These are phyloP conservation scores for Hycleus cichorii DNA, from an alignment of 1,140 invertebrate species.

Conservation along the genomic window DNA sequence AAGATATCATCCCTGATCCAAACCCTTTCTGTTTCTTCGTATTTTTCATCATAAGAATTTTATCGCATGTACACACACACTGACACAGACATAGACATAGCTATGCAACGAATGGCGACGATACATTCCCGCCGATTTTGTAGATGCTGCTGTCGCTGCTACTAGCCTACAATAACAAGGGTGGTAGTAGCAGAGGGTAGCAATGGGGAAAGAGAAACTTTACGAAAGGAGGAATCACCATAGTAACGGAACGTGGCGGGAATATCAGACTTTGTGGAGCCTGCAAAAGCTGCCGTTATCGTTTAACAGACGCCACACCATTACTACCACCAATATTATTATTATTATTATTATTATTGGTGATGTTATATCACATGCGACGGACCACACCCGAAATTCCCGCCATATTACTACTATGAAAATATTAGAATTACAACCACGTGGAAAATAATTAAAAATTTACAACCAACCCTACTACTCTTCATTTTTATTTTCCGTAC, in stretches of 20 bases:
- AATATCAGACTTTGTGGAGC: conserved; percentile 23
- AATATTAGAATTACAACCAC: no score
- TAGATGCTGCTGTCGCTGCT: background rate
- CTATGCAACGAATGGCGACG: background rate
- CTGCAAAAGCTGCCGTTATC: conserved; percentile 7
- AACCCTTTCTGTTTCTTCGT: no score
- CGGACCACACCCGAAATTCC: no score
- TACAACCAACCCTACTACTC: no score
- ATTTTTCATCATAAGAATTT: background rate
- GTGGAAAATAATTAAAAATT: no score
- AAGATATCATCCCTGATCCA: no score
- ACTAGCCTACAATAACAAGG: background rate
- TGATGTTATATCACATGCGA: no score
- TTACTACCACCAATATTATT: no score
- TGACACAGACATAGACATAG: background rate
- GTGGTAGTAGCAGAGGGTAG: background rate
- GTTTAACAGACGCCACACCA: background rate
- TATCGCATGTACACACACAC: background rate
- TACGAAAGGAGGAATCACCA: conserved; percentile 9
- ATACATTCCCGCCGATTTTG: background rate
- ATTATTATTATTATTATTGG: no score
- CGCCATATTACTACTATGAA: no score
- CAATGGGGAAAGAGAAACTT: conserved; percentile 1
- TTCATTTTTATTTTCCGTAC: no score
- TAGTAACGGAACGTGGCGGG: conserved; percentile 23